Percentiles rank a stretch among this genome's conserved stretches.
Evolutionary conservation across 2,797 vertebrate species (phyloP).

Genomic region (Malurus leucopterus): DNA sequence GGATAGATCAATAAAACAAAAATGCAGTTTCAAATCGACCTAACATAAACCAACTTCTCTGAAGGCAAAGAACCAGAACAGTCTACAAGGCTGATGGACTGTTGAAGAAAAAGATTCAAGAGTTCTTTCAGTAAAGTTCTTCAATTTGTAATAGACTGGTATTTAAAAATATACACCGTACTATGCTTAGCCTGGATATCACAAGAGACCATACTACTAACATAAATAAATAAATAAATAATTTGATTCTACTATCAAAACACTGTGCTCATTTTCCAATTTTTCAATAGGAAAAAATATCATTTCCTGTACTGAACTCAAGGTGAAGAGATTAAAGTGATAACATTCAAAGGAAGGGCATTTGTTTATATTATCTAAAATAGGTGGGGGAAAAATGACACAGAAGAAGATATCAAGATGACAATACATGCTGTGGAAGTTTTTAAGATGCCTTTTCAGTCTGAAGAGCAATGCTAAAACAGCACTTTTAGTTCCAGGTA

Average conservation of each 20-base stretch:
- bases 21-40: slow-evolving; percentile 15
- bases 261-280: not conserved
- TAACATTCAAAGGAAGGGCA: not conserved
- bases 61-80: slow-evolving; percentile 47
- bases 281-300: not conserved
- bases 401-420: not conserved
- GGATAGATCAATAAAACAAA: slow-evolving; percentile 40
- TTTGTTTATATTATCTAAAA: slow-evolving; percentile 1
- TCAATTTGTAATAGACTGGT: not conserved
- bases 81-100: not conserved
- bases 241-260: not conserved
- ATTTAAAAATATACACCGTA: slow-evolving; percentile 4
- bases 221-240: not conserved
- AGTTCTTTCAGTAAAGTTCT: not conserved
- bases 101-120: slow-evolving; percentile 18
- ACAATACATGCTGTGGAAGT: not conserved
- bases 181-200: not conserved
- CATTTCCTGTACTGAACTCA: not conserved
- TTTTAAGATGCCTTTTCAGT: not conserved
- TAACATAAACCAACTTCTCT: slow-evolving; percentile 54
- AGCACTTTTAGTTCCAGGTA: not conserved
- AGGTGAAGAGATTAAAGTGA: slow-evolving; percentile 1
- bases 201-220: not conserved
- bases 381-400: not conserved
- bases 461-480: not conserved